phyloP scores from a whole-genome alignment of 2,888 invertebrate genomes.

The Aricia artaxerxes region DNA sequence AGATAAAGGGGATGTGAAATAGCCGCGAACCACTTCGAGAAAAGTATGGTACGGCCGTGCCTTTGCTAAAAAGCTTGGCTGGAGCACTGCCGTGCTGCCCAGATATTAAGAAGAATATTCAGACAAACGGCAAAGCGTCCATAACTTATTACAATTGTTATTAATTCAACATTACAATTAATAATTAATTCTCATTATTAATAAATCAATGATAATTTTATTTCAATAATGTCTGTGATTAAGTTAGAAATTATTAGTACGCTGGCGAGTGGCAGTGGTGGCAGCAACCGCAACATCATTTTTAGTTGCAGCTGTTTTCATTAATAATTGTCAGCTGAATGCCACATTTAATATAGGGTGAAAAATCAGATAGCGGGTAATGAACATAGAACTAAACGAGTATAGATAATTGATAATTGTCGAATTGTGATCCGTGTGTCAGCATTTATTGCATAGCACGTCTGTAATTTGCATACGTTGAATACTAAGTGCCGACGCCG shows the following conservation, averaged over 20 bases:
- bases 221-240: no score
- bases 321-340: background rate
- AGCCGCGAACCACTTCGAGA: no score
- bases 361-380: conserved; percentile 14
- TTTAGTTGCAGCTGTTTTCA: background rate
- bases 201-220: no score
- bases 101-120: no score
- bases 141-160: no score
- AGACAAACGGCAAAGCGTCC: no score
- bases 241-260: background rate
- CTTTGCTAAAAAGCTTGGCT: no score
- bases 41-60: no score
- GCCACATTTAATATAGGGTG: background rate
- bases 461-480: conserved; percentile 80
- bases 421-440: conserved; percentile 78
- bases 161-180: no score
- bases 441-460: conserved; percentile 80
- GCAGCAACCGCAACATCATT: background rate
- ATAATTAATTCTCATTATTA: no score
- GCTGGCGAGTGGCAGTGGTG: background rate
- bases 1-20: no score
- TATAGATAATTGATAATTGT: conserved; percentile 76
- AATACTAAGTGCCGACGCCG: conserved; percentile 69
- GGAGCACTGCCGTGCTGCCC: no score
- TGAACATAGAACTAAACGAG: conserved; percentile 56